These are phyloP conservation scores for Dendrocopos noguchii DNA, from an alignment of 2,113 vertebrate species.

Conservation along the genomic window DNA sequence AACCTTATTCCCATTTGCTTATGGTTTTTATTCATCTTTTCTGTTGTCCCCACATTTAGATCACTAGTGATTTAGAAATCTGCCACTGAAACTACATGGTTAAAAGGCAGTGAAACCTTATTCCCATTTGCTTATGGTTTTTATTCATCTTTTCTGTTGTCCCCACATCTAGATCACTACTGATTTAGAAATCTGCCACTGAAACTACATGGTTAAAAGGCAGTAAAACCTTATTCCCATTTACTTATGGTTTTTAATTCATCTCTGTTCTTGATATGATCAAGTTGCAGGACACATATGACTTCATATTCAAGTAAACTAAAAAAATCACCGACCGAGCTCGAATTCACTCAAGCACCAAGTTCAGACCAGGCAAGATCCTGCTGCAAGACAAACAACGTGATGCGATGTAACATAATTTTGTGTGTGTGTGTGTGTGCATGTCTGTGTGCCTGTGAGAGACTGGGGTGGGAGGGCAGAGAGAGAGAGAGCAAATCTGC, in stretches of 20 bases:
- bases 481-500: neutral
- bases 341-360: constrained; percentile 52
- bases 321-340: constrained; percentile 38
- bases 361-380: constrained; percentile 52
- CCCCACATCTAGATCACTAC: neutral
- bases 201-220: neutral
- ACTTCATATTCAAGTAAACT: constrained; percentile 43
- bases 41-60: neutral
- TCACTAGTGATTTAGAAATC: neutral
- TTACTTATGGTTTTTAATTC: constrained; percentile 30
- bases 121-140: neutral
- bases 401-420: constrained; percentile 32
- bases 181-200: neutral
- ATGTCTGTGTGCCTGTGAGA: neutral
- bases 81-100: neutral
- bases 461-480: accelerated
- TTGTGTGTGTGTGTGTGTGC: neutral
- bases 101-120: constrained; percentile 26
- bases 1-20: constrained; percentile 14
- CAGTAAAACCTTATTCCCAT: constrained; percentile 6
- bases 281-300: constrained; percentile 9
- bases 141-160: neutral
- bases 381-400: constrained; percentile 56
- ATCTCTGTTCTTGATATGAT: constrained; percentile 14
- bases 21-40: constrained; percentile 3